Base-by-base conservation (phyloP, 2,113 vertebrate genomes). In the Xiphias gladius region DNA sequence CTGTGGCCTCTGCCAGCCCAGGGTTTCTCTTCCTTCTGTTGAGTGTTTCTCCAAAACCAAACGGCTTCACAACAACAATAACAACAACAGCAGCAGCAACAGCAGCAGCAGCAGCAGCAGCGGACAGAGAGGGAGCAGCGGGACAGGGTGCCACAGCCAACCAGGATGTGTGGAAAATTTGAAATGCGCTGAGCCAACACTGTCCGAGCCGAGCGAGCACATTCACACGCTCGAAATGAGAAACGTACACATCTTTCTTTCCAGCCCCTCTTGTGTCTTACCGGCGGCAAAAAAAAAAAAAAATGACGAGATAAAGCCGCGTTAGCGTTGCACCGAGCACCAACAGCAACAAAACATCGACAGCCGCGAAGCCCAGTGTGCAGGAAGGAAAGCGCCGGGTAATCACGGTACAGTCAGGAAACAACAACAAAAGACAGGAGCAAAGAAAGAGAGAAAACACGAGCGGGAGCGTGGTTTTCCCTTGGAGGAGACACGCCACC, bases 381-480 rank as follows among this genome's bases (percentile, higher is more conserved):
- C 50, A 83, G 86, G 87, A 84, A 71, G 84, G 80, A 82, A 59
- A 79, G 79, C 89, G 79, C 85, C 88, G 79, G 89, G 67, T 66
- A 82, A 88, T 90, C 89, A 86, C 91, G 71, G 87, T 20, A 24
- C 87, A 88, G 54, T 75, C 90, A 82, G 90, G 91, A 86, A 93
- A 93, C 92, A 92, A 87, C 90, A 93, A 93, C 89, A 93, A 91
- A 92, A 93, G 86, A 81, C 39, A 81, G 35, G 75, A 83, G 73
- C 24, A 30, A 82, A 73, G 65, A 81, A 26, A 76, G 50, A 82
- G 66, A 76, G 69, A 73, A 78, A 78, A 37, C 68, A 67, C 63
- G 30, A 2, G 67, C 68, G 26, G 79, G 39, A 69, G 46, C 74
- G 74, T 12, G 80, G 17, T 20, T 83, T 52, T 26, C 50, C 1